These are phyloP conservation scores for Scaptomyza parva DNA, from an alignment of 2,888 invertebrate species.

Conservation along the genomic window DNA sequence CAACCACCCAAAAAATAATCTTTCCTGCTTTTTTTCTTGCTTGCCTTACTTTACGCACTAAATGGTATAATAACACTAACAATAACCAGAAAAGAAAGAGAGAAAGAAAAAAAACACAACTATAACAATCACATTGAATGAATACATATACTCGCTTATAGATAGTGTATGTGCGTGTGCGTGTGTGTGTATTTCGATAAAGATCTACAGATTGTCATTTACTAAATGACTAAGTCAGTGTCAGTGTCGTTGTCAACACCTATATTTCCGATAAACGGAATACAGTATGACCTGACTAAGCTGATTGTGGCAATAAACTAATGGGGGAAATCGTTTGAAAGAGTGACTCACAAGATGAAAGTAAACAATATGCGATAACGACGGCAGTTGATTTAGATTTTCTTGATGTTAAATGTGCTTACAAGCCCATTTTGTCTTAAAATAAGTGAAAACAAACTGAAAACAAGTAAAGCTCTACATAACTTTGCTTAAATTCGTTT, in stretches of 20 bases:
- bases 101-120: not conserved
- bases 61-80: conserved; percentile 15
- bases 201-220: not conserved
- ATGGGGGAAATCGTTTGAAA: too few relatives aligned
- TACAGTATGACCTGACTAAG: conserved; percentile 1
- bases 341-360: too few relatives aligned
- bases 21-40: too few relatives aligned
- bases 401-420: too few relatives aligned
- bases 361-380: too few relatives aligned
- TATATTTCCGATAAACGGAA: not conserved
- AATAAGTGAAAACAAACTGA: too few relatives aligned
- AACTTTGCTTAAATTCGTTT: not conserved
- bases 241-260: not conserved
- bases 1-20: not conserved
- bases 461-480: not conserved
- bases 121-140: not conserved
- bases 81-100: conserved; percentile 2
- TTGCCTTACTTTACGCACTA: not conserved
- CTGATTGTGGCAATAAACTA: not conserved
- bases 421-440: too few relatives aligned
- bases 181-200: not conserved
- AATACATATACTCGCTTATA: not conserved
- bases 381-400: too few relatives aligned
- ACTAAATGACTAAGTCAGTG: not conserved
- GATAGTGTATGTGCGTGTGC: not conserved